These are phyloP conservation scores for Oxyura jamaicensis DNA, from an alignment of 2,113 vertebrate species.

Conservation along the genomic window DNA sequence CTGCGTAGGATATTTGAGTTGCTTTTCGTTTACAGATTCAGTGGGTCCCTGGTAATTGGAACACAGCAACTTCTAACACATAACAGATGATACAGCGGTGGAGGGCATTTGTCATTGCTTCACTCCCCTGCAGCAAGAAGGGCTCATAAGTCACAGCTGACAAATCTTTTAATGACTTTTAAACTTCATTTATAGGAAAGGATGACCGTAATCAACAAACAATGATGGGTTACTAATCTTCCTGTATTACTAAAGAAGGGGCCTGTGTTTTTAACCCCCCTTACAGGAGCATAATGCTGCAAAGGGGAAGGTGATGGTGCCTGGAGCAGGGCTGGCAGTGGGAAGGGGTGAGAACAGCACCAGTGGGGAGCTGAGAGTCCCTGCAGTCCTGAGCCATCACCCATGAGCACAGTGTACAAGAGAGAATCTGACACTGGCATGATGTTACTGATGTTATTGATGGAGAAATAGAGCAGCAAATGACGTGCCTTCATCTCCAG, in stretches of 20 bases:
- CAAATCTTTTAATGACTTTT: slow-evolving; percentile 80
- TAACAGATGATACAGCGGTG: slow-evolving; percentile 62
- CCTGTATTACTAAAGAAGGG: slow-evolving; percentile 14
- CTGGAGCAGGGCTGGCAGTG: neutral
- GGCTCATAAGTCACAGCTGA: slow-evolving; percentile 77
- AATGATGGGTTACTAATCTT: slow-evolving; percentile 70
- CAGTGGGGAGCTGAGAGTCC: neutral
- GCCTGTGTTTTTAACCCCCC: neutral
- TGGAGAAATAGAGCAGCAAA: neutral
- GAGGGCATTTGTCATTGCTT: slow-evolving; percentile 73
- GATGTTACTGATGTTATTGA: fast-evolving
- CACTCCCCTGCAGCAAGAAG: slow-evolving; percentile 53
- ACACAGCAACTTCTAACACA: slow-evolving; percentile 56
- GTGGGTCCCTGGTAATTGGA: slow-evolving; percentile 68
- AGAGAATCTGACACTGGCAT: too few relatives aligned
- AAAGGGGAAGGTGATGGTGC: neutral
- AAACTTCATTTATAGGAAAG: slow-evolving; percentile 80
- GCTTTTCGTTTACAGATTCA: neutral
- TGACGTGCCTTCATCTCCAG: fast-evolving
- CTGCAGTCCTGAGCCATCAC: fast-evolving
- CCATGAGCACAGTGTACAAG: fast-evolving
- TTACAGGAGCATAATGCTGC: neutral
- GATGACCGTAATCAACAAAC: slow-evolving; percentile 74
- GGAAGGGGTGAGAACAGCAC: neutral
- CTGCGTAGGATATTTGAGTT: slow-evolving; percentile 33